phyloP scores from a whole-genome alignment of 2,888 invertebrate species.

The Micoletzkya japonica region DNA sequence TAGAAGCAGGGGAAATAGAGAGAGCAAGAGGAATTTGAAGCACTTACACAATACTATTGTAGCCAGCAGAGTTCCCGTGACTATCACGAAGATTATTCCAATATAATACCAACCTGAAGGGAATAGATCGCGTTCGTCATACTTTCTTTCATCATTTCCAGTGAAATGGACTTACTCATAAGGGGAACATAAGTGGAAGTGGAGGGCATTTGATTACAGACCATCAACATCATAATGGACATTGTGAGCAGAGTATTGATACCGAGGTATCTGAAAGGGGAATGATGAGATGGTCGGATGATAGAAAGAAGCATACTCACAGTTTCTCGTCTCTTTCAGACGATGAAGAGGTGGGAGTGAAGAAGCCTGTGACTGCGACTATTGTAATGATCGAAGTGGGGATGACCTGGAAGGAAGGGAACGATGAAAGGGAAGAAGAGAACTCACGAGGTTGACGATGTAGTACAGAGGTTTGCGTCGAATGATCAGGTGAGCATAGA shows the following conservation, averaged over 20 bases:
- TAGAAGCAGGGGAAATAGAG: constrained; percentile 29
- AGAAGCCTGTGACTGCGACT: constrained; percentile 62
- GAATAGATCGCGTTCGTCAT: neutral
- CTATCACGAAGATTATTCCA: constrained; percentile 68
- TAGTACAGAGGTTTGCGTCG: constrained; percentile 59
- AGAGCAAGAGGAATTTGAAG: too few relatives aligned
- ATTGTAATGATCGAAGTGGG: constrained; percentile 61
- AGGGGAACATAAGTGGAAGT: constrained; percentile 68
- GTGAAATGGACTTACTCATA: constrained; percentile 63
- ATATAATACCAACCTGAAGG: constrained; percentile 67
- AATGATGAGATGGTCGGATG: too few relatives aligned
- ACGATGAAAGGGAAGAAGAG: neutral
- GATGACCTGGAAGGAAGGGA: constrained; percentile 39
- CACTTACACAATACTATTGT: constrained; percentile 64
- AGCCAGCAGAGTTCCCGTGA: constrained; percentile 67
- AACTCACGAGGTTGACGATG: constrained; percentile 54
- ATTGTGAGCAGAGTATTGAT: constrained; percentile 64
- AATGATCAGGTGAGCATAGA: constrained; percentile 61
- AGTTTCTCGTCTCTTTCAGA: constrained; percentile 61
- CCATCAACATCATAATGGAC: constrained; percentile 67
- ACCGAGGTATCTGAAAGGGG: constrained; percentile 42
- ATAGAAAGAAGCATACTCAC: constrained; percentile 38
- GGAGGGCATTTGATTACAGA: constrained; percentile 67
- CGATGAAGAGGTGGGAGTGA: constrained; percentile 59
- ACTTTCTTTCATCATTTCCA: neutral